Evolutionary conservation across 2,113 vertebrate genomes (phyloP).

Genomic region (Thinocorus orbignyianus): DNA sequence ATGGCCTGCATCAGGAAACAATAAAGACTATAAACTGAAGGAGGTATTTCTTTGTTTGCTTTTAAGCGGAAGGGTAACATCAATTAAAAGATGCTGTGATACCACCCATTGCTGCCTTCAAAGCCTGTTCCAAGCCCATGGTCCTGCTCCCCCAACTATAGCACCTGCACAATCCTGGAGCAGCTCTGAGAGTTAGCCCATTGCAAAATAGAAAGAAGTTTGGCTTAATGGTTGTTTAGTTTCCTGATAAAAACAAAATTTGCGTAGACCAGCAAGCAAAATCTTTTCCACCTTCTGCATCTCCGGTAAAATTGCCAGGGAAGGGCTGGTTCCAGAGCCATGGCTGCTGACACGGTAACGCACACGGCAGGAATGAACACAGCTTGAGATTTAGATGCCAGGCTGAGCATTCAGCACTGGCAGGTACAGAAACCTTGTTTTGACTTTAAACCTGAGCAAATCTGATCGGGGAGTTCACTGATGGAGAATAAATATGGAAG

Average conservation of each 20-base stretch:
- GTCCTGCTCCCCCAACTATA: background rate
- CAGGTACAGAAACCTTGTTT: conserved; percentile 54
- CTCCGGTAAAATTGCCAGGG: background rate
- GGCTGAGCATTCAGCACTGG: conserved; percentile 40
- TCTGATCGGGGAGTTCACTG: conserved; percentile 56
- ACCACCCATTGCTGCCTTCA: background rate
- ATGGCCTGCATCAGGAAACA: conserved; percentile 9
- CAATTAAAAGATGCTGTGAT: background rate
- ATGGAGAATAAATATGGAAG: conserved; percentile 64
- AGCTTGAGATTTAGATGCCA: conserved; percentile 53
- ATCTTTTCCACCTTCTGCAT: background rate
- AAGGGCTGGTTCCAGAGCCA: background rate
- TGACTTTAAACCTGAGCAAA: conserved; percentile 63
- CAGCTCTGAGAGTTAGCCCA: accelerated
- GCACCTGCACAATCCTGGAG: background rate
- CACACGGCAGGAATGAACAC: background rate
- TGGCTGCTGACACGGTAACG: background rate
- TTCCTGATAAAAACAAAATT: background rate
- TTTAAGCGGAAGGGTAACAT: background rate
- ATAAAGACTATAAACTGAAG: background rate
- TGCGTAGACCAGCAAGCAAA: accelerated
- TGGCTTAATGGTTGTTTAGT: background rate
- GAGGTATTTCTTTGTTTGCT: background rate
- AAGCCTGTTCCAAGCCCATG: background rate
- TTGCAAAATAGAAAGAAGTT: background rate